phyloP scores from a whole-genome alignment of 2,797 vertebrate genomes.

The Myotis myotis region DNA sequence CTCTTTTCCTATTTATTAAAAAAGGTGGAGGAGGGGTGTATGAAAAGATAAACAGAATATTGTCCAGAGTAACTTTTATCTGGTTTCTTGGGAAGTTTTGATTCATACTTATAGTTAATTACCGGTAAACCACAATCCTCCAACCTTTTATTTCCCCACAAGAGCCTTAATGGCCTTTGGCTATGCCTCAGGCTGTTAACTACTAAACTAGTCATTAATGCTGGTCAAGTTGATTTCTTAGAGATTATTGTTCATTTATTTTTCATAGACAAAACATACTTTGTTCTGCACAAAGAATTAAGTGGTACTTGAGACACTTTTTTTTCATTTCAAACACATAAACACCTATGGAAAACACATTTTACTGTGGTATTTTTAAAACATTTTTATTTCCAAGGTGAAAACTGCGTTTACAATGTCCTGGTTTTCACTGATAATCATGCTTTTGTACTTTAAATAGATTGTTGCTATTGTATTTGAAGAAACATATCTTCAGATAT shows the following conservation, averaged over 20 bases:
- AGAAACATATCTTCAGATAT: slow-evolving; percentile 5
- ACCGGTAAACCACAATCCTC: slow-evolving; percentile 40
- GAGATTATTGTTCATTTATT: slow-evolving; percentile 52
- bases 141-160: neutral
- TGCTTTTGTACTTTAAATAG: neutral
- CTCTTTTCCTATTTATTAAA: slow-evolving; percentile 49
- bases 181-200: slow-evolving; percentile 59
- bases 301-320: neutral
- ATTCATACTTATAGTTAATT: slow-evolving; percentile 54
- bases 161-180: slow-evolving; percentile 25
- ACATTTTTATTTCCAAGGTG: neutral
- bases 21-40: neutral
- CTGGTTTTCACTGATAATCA: neutral
- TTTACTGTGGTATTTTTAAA: neutral
- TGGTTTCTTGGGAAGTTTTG: slow-evolving; percentile 44
- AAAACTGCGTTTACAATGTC: neutral
- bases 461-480: slow-evolving; percentile 11
- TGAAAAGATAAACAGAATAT: slow-evolving; percentile 27
- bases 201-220: slow-evolving; percentile 60
- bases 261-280: neutral
- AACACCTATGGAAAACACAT: neutral
- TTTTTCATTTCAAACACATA: neutral
- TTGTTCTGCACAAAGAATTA: slow-evolving; percentile 1
- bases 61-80: slow-evolving; percentile 3
- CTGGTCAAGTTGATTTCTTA: slow-evolving; percentile 69